These are phyloP conservation scores for Dicranocentrus wangi DNA, from an alignment of 2,888 invertebrate genomes.

Conservation along the genomic window DNA sequence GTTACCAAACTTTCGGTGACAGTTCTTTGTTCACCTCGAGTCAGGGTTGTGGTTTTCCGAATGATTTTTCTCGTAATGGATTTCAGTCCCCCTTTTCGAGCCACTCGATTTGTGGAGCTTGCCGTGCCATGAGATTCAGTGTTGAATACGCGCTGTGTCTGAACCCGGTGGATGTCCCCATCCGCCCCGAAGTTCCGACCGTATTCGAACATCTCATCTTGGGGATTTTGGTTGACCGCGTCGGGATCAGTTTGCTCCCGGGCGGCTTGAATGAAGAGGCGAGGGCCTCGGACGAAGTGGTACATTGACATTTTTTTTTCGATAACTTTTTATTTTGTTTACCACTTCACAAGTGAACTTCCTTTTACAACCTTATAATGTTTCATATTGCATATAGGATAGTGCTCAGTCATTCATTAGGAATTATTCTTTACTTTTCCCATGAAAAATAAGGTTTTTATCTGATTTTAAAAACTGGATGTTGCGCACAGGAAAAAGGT, in stretches of 20 bases:
- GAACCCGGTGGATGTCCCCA: slow-evolving; percentile 82
- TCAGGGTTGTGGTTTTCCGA: slow-evolving; percentile 90
- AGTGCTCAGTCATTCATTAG: too few relatives aligned
- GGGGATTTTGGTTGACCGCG: slow-evolving; percentile 75
- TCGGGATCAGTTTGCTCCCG: slow-evolving; percentile 80
- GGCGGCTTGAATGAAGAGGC: slow-evolving; percentile 85
- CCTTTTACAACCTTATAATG: too few relatives aligned
- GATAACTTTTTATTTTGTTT: too few relatives aligned
- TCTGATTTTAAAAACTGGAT: too few relatives aligned
- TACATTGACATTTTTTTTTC: slow-evolving; percentile 81
- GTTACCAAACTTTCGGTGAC: slow-evolving; percentile 79
- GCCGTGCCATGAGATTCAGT: slow-evolving; percentile 87
- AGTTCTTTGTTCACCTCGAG: slow-evolving; percentile 88
- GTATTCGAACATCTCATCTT: slow-evolving; percentile 76
- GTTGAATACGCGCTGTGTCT: slow-evolving; percentile 86
- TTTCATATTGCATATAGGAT: too few relatives aligned
- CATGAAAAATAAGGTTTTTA: too few relatives aligned
- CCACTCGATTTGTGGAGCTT: slow-evolving; percentile 87
- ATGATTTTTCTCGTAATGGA: slow-evolving; percentile 90
- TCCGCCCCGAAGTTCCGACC: slow-evolving; percentile 77
- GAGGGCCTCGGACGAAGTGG: slow-evolving; percentile 84
- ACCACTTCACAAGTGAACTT: too few relatives aligned
- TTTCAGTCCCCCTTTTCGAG: slow-evolving; percentile 85
- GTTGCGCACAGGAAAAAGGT: too few relatives aligned
- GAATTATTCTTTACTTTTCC: too few relatives aligned